A percentile compares a stretch with the other conserved stretches of the same genome.
Evolutionary conservation across 2,888 invertebrate genomes (phyloP).

Genomic region (Biston betularia): DNA sequence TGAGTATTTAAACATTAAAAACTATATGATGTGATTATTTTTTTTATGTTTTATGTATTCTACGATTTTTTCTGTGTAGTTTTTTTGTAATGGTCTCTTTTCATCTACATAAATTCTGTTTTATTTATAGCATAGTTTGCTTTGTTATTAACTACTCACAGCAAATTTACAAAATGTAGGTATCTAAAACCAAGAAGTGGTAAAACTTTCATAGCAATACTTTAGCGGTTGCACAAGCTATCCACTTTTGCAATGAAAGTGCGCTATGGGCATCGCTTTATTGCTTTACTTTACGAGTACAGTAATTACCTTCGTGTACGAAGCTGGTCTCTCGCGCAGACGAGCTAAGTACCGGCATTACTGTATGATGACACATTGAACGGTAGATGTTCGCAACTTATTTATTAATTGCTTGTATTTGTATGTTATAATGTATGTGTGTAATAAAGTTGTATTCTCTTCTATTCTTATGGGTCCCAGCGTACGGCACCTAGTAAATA

Average conservation of each 20-base stretch:
- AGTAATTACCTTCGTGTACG: conserved; percentile 36
- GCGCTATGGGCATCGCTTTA: conserved; percentile 39
- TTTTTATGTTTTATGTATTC: no score
- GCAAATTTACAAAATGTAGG: no score
- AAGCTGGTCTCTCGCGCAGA: conserved; percentile 24
- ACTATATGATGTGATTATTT: no score
- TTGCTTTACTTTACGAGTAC: conserved; percentile 37
- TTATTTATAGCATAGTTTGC: not conserved
- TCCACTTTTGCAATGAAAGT: conserved; percentile 35
- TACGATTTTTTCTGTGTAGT: no score
- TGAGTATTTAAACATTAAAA: no score
- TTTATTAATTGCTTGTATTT: conserved; percentile 26
- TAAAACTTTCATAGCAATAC: conserved; percentile 17
- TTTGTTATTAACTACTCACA: not conserved
- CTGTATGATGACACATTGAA: conserved; percentile 22
- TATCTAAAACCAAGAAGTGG: not conserved
- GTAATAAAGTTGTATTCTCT: no score
- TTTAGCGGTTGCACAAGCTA: conserved; percentile 20
- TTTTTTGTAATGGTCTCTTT: no score
- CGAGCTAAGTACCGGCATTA: conserved; percentile 21
- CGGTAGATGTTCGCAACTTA: conserved; percentile 24
- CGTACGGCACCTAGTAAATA: no score
- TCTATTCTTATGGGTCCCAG: no score
- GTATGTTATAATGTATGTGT: conserved; percentile 9
- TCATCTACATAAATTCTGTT: no score